These are phyloP conservation scores for Sphaeramia orbicularis DNA, from an alignment of 2,797 vertebrate species.

Conservation along the genomic window DNA sequence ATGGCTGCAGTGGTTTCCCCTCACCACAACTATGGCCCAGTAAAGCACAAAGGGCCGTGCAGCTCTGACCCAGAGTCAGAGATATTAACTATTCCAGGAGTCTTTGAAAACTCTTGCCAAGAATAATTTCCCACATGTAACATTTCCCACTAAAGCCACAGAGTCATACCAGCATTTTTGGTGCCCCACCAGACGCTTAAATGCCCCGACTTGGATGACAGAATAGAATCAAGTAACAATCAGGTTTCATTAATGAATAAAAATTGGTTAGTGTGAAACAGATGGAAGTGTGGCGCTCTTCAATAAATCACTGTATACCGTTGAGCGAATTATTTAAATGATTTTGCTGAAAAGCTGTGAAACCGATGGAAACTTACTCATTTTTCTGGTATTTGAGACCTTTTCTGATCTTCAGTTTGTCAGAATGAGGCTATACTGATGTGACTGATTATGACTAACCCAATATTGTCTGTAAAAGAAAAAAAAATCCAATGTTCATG, in stretches of 20 bases:
- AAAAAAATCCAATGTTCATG: neutral
- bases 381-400: neutral
- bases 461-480: slow-evolving; percentile 7
- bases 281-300: too few species aligned
- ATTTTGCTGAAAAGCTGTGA: too few species aligned
- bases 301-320: too few species aligned
- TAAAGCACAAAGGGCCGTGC: slow-evolving; percentile 72
- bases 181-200: slow-evolving; percentile 52
- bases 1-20: slow-evolving; percentile 78
- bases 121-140: slow-evolving; percentile 89
- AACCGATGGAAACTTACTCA: too few species aligned
- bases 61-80: slow-evolving; percentile 74
- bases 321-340: too few species aligned
- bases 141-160: slow-evolving; percentile 84
- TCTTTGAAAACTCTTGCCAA: slow-evolving; percentile 84
- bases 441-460: neutral
- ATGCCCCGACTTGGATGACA: slow-evolving; percentile 41
- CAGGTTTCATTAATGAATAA: slow-evolving; percentile 34
- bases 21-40: slow-evolving; percentile 83
- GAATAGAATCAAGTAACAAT: slow-evolving; percentile 52
- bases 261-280: neutral
- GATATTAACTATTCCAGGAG: slow-evolving; percentile 80
- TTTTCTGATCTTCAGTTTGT: neutral
- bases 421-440: neutral
- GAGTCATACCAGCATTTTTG: slow-evolving; percentile 60